Conservation (phyloP, 2,888 invertebrate species). For the Patella ulyssiponensis region DNA sequence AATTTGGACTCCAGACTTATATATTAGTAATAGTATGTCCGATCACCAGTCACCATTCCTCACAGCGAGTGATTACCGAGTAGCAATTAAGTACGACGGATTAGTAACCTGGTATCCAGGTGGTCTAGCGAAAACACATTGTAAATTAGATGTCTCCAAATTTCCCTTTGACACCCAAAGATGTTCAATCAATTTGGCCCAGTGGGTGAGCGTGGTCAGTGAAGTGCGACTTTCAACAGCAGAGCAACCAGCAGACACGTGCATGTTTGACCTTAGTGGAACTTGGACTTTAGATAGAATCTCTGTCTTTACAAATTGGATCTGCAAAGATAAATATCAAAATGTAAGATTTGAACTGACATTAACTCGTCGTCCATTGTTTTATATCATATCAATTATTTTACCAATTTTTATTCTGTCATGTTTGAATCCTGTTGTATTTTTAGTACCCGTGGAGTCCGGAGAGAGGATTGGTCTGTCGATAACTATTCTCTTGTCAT, state of each 20-base stretch:
- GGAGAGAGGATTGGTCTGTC: slow-evolving; percentile 24
- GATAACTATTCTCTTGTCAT: slow-evolving; percentile 21
- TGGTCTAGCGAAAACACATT: slow-evolving; percentile 22
- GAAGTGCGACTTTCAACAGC: not conserved
- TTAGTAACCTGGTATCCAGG: slow-evolving; percentile 20
- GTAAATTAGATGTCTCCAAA: slow-evolving; percentile 15
- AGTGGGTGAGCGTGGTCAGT: not conserved
- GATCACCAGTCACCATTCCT: not conserved
- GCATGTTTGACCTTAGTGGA: not conserved
- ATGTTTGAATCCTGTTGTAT: slow-evolving; percentile 14
- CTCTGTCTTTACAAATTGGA: not conserved
- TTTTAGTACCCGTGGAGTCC: slow-evolving; percentile 25
- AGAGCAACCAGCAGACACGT: not conserved
- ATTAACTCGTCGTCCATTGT: not conserved
- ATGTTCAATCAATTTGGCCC: slow-evolving; percentile 13
- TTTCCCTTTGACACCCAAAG: slow-evolving; percentile 25
- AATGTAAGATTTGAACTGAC: not conserved
- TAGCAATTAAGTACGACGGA: not conserved
- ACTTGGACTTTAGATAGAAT: not conserved
- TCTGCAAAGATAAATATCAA: not conserved
- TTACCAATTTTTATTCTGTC: slow-evolving; percentile 19
- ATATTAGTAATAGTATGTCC: not conserved
- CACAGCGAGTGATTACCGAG: not conserved
- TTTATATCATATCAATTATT: slow-evolving; percentile 15
- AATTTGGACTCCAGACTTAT: not conserved